Evolutionary conservation across 2,113 vertebrate genomes (phyloP).

Genomic region (Micronycteris hirsuta): DNA sequence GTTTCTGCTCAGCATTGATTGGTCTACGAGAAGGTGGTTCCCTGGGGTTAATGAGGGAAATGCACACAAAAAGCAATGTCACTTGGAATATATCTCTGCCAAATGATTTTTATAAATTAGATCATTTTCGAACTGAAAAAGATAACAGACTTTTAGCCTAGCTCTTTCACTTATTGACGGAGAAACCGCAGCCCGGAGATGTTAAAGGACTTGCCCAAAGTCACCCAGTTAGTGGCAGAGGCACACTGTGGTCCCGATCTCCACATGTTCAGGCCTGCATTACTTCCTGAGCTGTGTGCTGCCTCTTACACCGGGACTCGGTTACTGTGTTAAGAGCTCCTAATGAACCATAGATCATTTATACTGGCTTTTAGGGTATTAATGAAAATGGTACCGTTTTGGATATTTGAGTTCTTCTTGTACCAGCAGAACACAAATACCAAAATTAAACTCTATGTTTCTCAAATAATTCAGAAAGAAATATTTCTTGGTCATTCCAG

Average conservation of each 20-base stretch:
- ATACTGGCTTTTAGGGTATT: neutral
- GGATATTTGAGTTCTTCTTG: neutral
- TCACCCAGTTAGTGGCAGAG: neutral
- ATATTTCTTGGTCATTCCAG: neutral
- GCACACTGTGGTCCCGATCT: rapidly evolving
- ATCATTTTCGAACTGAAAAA: neutral
- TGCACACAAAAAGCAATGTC: neutral
- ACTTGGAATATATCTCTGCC: neutral
- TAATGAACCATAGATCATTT: neutral
- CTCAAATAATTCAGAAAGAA: neutral
- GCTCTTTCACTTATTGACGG: neutral
- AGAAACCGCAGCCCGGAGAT: neutral
- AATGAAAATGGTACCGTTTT: neutral
- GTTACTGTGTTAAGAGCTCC: neutral
- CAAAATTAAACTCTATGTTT: neutral
- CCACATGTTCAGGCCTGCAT: neutral
- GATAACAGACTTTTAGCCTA: neutral
- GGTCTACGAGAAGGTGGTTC: neutral
- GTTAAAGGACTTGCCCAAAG: neutral
- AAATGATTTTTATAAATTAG: neutral
- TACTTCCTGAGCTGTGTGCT: neutral
- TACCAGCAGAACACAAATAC: neutral
- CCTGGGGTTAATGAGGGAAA: neutral
- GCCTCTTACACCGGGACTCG: neutral
- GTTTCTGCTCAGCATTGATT: neutral